These are phyloP conservation scores for Cephalotes varians DNA, from an alignment of 2,888 invertebrate genomes.

Conservation along the genomic window DNA sequence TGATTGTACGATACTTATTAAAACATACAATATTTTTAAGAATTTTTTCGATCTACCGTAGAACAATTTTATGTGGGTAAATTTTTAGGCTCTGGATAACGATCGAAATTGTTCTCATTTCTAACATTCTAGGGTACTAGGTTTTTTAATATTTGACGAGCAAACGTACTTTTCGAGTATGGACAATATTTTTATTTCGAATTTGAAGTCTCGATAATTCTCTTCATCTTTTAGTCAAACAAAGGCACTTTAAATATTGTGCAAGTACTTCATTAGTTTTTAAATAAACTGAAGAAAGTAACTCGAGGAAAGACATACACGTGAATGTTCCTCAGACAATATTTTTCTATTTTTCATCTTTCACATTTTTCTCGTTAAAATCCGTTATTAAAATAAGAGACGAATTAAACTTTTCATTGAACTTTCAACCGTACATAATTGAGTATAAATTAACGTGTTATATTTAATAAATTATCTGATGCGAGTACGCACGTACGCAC, in stretches of 20 bases:
- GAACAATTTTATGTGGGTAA: background rate
- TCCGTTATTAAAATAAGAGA: background rate
- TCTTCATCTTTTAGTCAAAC: constrained; percentile 21
- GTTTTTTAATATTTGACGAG: constrained; percentile 69
- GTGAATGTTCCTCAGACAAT: background rate
- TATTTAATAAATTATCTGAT: constrained; percentile 16
- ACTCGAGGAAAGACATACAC: background rate
- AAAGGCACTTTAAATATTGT: constrained; percentile 29
- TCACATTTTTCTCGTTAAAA: background rate
- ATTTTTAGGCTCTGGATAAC: background rate
- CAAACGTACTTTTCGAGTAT: constrained; percentile 27
- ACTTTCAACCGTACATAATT: background rate
- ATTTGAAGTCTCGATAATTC: constrained; percentile 54
- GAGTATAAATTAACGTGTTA: background rate
- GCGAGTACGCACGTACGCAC: background rate
- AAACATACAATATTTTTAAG: background rate
- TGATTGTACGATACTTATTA: background rate
- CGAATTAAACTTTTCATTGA: background rate
- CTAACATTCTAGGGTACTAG: constrained; percentile 47
- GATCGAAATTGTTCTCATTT: constrained; percentile 65
- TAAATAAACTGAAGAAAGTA: background rate
- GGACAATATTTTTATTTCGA: constrained; percentile 55
- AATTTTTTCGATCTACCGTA: background rate
- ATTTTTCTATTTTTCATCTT: background rate
- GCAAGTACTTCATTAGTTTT: constrained; percentile 10